Evolutionary conservation across 2,888 invertebrate genomes (phyloP), one percentile per base, ranked within the genome.

Genomic region (Didymodactylos carnosus): DNA sequence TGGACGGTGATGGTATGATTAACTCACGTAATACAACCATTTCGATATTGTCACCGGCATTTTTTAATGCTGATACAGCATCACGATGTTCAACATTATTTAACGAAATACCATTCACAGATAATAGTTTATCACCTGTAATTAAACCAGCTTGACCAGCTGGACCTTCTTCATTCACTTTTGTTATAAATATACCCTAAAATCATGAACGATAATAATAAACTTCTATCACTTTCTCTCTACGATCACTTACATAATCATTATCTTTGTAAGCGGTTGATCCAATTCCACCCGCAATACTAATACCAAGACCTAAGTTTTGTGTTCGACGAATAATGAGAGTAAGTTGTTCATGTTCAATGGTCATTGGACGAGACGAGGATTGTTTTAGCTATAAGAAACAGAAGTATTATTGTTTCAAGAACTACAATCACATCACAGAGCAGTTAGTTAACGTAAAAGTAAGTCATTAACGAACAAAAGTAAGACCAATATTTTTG

Each of bases 201-300:
- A 35, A 43, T 10, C 14, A 10, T n/a, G n/a, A 43, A 19, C 19
- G 14, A 43, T 7, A 10, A 43, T 14, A 43, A 43, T 19, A 43
- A 43, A 43, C 8, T 5, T n/a, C 11, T n/a, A 8, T 11, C 7
- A 8, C n/a, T 11, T 19, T n/a, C n/a, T 46, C 46, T 46, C 5
- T 16, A 46, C 16, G n/a, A 14, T 27, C 19, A 5, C 35, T 35
- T 62, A 62, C 62, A 35, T 62, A 35, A 83, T 97, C 95, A 79
- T 93, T 90, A 46, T 94, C 94, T 82, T 91, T 89, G 84, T 90
- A 97, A 0, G 98, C 97, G 14, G 95, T 94, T 8, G 97, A 97
- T 29, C 95, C 95, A 73, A 89, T 88, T 51, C 98, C 98, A 41
- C 98, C 98, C 19, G 98, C 98, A 83, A 98, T 98, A 79, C 92